Evolutionary conservation across 2,888 invertebrate species (phyloP).

Genomic region (Thera britannica): DNA sequence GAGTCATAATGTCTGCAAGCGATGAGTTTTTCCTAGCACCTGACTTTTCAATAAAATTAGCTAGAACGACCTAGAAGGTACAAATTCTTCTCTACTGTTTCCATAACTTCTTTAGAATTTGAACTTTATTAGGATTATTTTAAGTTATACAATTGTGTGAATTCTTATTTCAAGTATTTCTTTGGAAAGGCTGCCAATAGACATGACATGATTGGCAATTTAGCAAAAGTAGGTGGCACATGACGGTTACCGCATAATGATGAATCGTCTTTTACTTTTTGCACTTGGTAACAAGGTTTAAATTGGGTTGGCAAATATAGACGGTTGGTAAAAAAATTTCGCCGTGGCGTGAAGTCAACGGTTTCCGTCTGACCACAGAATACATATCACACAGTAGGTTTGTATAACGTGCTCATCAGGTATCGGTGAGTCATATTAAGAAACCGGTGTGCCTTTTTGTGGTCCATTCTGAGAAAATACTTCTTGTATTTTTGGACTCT

Average conservation of each 20-base stretch:
- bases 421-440: conserved; percentile 25
- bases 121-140: background rate
- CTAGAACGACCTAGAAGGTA: background rate
- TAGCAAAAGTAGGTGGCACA: conserved; percentile 38
- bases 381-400: background rate
- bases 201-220: conserved; percentile 43
- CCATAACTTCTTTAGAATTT: background rate
- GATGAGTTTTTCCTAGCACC: conserved; percentile 10
- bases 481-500: conserved; percentile 22
- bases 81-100: background rate
- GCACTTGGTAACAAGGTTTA: conserved; percentile 17
- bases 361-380: conserved; percentile 23
- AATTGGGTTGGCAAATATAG: conserved; percentile 10
- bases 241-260: conserved; percentile 21
- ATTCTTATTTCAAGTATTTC: conserved; percentile 17
- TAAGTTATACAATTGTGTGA: conserved; percentile 6
- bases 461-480: conserved; percentile 28
- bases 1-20: conserved; percentile 12
- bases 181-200: conserved; percentile 27
- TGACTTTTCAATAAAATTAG: conserved; percentile 1
- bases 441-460: conserved; percentile 33
- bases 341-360: conserved; percentile 28
- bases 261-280: conserved; percentile 10
- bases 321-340: conserved; percentile 19
- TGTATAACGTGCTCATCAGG: conserved; percentile 12